phyloP scores from a whole-genome alignment of 2,797 vertebrate species.

The Neosalanx taihuensis region DNA sequence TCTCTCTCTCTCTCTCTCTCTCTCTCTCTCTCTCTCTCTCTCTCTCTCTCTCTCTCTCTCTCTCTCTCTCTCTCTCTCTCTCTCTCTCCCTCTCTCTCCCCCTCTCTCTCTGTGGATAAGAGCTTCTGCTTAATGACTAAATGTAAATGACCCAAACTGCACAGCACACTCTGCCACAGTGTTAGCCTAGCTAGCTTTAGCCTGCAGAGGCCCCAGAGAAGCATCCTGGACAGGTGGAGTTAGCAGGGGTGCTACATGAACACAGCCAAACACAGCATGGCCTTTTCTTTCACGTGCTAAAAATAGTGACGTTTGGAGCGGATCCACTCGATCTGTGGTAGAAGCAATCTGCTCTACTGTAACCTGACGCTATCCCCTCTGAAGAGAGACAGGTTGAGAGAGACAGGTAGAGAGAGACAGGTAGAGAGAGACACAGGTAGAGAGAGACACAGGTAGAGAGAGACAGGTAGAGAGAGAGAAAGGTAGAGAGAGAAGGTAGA shows the following conservation, averaged over 20 bases:
- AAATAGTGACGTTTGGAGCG: constrained; percentile 12
- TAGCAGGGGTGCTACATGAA: background rate
- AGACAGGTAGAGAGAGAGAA: background rate
- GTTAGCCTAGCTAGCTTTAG: no score
- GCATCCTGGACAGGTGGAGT: constrained; percentile 2
- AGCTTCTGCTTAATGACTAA: no score
- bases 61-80: constrained; percentile 22
- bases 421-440: background rate
- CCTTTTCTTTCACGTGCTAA: background rate
- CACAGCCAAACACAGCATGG: constrained; percentile 8
- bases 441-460: background rate
- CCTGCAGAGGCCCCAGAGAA: background rate
- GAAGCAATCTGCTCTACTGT: constrained; percentile 9
- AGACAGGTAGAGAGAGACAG: background rate
- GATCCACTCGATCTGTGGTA: background rate
- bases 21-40: constrained; percentile 29
- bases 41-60: constrained; percentile 42
- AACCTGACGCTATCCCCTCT: background rate
- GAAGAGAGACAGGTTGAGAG: background rate
- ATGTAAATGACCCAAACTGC: no score
- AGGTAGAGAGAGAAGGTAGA: background rate
- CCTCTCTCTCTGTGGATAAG: no score
- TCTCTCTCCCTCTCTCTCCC: constrained; percentile 41
- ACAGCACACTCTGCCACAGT: no score
- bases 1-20: background rate